Evolutionary conservation across 2,113 vertebrate genomes (phyloP).

Genomic region (Empidonax traillii): DNA sequence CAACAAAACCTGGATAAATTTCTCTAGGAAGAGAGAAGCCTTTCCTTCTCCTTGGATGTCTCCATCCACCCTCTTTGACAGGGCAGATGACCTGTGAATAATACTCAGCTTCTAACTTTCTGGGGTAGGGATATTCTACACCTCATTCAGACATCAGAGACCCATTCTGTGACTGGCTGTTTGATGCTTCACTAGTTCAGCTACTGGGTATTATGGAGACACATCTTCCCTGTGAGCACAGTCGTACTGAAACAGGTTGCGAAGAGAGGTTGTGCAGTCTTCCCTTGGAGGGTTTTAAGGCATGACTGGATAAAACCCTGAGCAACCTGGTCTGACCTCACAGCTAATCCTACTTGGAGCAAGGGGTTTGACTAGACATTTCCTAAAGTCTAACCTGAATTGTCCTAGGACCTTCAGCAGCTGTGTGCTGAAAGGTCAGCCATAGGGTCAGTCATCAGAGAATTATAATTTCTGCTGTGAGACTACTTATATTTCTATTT

Average conservation of each 20-base stretch:
- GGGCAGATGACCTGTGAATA: neutral
- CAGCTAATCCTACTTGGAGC: neutral
- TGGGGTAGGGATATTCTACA: neutral
- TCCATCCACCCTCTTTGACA: neutral
- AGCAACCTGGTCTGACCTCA: neutral
- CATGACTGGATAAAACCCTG: constrained; percentile 17
- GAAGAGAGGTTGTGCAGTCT: neutral
- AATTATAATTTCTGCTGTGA: neutral
- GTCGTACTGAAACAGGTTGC: neutral
- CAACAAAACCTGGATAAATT: neutral
- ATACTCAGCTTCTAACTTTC: neutral
- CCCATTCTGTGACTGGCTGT: neutral
- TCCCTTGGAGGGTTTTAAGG: neutral
- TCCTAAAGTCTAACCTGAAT: neutral
- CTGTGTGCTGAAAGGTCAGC: neutral
- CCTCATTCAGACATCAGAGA: neutral
- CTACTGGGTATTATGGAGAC: neutral
- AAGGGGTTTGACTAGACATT: neutral
- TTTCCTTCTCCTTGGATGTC: neutral
- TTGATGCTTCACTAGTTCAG: neutral
- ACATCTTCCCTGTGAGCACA: neutral
- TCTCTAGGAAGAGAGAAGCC: neutral
- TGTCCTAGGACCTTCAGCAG: neutral
- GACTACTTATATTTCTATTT: neutral
- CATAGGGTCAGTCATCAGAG: neutral